Evolutionary conservation across 2,113 vertebrate genomes (phyloP).

Genomic region (Siniperca chuatsi): DNA sequence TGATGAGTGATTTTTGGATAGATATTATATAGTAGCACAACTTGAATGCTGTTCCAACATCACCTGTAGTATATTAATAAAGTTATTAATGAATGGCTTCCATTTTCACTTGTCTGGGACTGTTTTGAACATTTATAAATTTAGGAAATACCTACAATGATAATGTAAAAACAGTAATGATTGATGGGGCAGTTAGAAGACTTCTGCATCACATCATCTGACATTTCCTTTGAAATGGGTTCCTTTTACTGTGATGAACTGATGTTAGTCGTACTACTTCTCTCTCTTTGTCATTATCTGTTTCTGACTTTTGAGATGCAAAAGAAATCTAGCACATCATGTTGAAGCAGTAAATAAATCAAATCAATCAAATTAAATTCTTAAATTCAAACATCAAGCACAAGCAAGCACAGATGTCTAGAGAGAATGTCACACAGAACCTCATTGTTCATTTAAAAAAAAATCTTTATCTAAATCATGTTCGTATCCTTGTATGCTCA

Average conservation of each 20-base stretch:
- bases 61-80: too few species aligned
- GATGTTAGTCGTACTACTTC: not conserved
- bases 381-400: not conserved
- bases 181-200: conserved; percentile 1
- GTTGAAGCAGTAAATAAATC: conserved; percentile 28
- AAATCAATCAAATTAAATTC: conserved; percentile 27
- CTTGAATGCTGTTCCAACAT: not conserved
- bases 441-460: not conserved
- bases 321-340: conserved; percentile 3
- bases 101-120: not conserved
- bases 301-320: conserved; percentile 14
- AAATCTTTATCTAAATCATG: conserved; percentile 1
- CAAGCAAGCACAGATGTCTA: conserved; percentile 1
- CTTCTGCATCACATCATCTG: conserved; percentile 19
- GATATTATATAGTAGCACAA: not conserved
- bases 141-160: conserved; percentile 4
- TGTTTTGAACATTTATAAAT: conserved; percentile 11
- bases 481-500: not conserved
- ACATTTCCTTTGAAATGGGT: conserved; percentile 32
- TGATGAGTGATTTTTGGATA: not conserved
- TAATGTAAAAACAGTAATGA: conserved; percentile 25
- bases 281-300: not conserved
- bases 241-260: conserved; percentile 13
- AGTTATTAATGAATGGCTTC: not conserved
- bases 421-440: not conserved